Base-by-base conservation (phyloP, 2,888 invertebrate genomes). In the Spisula subtruncata region DNA sequence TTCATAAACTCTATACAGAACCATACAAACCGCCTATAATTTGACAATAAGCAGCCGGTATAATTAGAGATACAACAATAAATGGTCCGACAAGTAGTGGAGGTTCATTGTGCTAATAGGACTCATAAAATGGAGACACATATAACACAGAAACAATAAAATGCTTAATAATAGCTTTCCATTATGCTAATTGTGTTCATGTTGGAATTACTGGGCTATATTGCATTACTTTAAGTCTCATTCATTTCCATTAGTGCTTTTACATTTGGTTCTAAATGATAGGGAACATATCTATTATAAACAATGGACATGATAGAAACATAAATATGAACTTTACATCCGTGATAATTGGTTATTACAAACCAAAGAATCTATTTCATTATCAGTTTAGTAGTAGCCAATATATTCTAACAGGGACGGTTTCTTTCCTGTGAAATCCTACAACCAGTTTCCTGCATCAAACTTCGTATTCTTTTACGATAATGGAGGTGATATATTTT, bases 71-170 rank as follows among this genome's bases (percentile, higher is more conserved):
- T 75, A 75, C 32, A 75, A 75, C 75, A 35, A 25, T 75, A 75
- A 75, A 75, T 75, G 18, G 75, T 75, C 32, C 32, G 75, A 75
- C 75, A 75, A 75, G 75, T 75, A 32, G 75, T 75, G 35, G 29
- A 75, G 75, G 32, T 29, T 75, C 35, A 75, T 75, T 75, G 14
- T 18, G 35, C 75, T 16, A 35, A 75, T 75, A 75, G 75, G 75
- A 75, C 32, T 75, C 75, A 35, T 75, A 75, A 75, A 75, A 75
- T 18, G 35, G 35, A 75, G 75, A 75, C 75, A 32, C 32, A 75
- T 75, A 35, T 75, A 75, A 35, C 75, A 75, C 75, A 75, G 35
- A 75, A 75, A 16, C 18, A 75, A 75, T 75, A 75, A 75, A 75
- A 75, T 8, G 35, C 75, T 32, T 32, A 66, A 32, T 35, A 75